Percentiles rank a stretch among this genome's conserved stretches.
Evolutionary conservation across 2,888 invertebrate species (phyloP).

Genomic region (Tuta absoluta): DNA sequence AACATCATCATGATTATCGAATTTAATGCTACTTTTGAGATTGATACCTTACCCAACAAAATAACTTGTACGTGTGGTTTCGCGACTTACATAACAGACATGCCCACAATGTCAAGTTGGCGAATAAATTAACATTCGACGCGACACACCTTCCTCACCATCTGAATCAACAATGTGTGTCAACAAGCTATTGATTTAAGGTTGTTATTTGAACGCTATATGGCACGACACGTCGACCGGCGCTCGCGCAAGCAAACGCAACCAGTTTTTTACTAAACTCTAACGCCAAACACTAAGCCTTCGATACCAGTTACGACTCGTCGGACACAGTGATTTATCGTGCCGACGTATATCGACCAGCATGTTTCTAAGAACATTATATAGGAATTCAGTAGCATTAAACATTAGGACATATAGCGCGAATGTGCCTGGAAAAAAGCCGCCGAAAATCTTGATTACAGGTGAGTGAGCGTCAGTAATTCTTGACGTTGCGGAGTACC

Average conservation of each 20-base stretch:
- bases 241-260: constrained; percentile 44
- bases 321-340: constrained; percentile 58
- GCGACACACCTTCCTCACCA: constrained; percentile 55
- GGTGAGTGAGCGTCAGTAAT: constrained; percentile 61
- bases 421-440: constrained; percentile 47
- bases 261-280: constrained; percentile 54
- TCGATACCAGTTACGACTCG: constrained; percentile 56
- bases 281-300: constrained; percentile 46
- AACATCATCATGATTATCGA: no score
- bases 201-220: constrained; percentile 31
- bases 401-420: constrained; percentile 59
- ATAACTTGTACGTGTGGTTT: background rate
- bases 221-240: constrained; percentile 22
- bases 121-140: constrained; percentile 24
- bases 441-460: constrained; percentile 82
- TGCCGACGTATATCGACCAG: constrained; percentile 36
- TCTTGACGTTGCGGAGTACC: background rate
- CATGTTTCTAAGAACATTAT: constrained; percentile 60
- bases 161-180: constrained; percentile 35
- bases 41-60: no score
- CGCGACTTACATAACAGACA: constrained; percentile 3
- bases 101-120: constrained; percentile 33
- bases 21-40: no score
- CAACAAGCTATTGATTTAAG: constrained; percentile 38
- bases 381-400: constrained; percentile 47